Base-by-base conservation (phyloP, 2,797 vertebrate genomes). In the Fistularia tabacaria region DNA sequence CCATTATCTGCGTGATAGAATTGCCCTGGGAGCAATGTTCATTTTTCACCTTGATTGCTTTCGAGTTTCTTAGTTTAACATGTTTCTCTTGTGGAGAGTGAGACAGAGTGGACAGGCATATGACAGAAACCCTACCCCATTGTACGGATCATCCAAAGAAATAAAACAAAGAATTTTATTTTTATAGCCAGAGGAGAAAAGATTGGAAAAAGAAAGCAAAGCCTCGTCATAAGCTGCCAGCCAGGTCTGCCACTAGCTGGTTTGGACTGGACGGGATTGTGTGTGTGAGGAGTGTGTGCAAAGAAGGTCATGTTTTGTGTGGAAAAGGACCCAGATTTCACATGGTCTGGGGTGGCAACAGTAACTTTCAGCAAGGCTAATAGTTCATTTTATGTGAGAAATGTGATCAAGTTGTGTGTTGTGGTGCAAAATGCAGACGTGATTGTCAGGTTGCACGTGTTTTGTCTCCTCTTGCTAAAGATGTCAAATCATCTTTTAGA, bases 21-120 rank as follows among this genome's bases (percentile, higher is more conserved):
- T 70, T 71, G 76, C 71, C 73, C 51, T 8, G 38, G 59, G 79
- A 79, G 62, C 75, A 70, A 65, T 54, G 47, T 70, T 69, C 65
- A 82, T 62, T 83, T 86, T 86, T 85, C 71, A 79, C 73, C 77
- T 83, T 77, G 71, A 85, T 85, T 84, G 80, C 69, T 71, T 87
- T 80, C 81, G 71, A 59, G 74, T 80, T 76, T 69, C 71, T 80
- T 78, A 81, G n/a, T 81, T 87, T 79, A 79, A 77, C 62, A 62
- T 64, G 71, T 78, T 80, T 64, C 66, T 58, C 46, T 55, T 39
- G 74, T 45, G 43, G 69, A 36, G 49, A 68, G 49, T 57, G 50
- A 61, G 55, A 57, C 73, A 59, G 53, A 59, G 49, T 48, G 45
- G 62, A 58, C 57, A 48, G 38, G 72, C 66, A 60, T 25, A 25